phyloP scores from a whole-genome alignment of 2,888 invertebrate species.

The Drosophila ezoana region DNA sequence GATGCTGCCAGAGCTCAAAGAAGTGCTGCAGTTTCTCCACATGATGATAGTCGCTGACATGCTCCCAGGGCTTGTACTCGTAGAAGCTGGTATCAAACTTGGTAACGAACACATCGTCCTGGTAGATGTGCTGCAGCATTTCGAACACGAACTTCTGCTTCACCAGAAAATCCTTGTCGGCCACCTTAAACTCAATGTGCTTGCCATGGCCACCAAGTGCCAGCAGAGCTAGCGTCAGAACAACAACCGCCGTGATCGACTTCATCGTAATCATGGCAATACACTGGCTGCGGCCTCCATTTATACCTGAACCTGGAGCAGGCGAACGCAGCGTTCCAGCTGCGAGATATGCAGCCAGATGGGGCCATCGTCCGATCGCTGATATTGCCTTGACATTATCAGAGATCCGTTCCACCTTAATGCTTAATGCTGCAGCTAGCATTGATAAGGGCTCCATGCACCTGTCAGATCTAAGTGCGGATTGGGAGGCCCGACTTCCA shows the following conservation, averaged over 20 bases:
- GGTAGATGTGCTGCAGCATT: conserved; percentile 87
- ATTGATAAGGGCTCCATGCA: conserved; percentile 35
- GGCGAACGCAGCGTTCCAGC: no score
- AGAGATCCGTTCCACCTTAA: conserved; percentile 46
- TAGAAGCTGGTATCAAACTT: conserved; percentile 85
- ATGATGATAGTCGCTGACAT: conserved; percentile 87
- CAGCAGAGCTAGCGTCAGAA: conserved; percentile 73
- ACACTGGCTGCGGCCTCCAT: conserved; percentile 30
- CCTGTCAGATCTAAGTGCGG: conserved; percentile 1
- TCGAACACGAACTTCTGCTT: conserved; percentile 86
- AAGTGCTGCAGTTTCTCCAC: conserved; percentile 87
- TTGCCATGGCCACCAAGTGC: conserved; percentile 72
- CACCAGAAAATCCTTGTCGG: conserved; percentile 86
- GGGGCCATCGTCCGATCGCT: conserved; percentile 31
- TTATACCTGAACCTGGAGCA: conserved; percentile 37
- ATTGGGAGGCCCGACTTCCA: conserved; percentile 23
- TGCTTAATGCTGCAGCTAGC: conserved; percentile 8
- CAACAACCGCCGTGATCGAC: conserved; percentile 80
- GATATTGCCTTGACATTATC: conserved; percentile 51
- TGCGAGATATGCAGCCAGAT: conserved; percentile 3
- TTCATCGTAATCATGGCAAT: conserved; percentile 76
- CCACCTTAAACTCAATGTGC: conserved; percentile 83
- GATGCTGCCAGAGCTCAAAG: conserved; percentile 86
- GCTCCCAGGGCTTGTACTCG: conserved; percentile 87
- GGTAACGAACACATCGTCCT: conserved; percentile 86